Conservation (phyloP, 1,140 invertebrate genomes). For the Adelges cooleyi region DNA sequence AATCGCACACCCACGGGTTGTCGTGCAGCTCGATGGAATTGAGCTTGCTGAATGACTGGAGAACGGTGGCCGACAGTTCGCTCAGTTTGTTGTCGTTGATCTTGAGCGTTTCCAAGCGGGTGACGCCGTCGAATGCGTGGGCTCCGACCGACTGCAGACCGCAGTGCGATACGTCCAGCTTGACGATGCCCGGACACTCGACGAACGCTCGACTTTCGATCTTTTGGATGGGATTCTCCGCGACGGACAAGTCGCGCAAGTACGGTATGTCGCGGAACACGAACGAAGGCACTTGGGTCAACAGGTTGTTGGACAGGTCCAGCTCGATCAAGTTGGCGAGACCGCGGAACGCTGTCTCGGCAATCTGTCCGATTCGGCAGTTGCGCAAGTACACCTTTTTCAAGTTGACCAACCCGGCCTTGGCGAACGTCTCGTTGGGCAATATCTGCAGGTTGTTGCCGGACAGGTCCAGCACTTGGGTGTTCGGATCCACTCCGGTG, state of each 20-base stretch:
- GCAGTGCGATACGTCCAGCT: constrained; percentile 66
- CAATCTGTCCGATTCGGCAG: constrained; percentile 58
- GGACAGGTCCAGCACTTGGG: constrained; percentile 64
- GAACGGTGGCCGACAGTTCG: constrained; percentile 45
- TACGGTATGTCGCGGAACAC: constrained; percentile 49
- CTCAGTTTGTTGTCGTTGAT: constrained; percentile 61
- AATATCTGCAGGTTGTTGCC: constrained; percentile 57
- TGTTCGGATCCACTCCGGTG: constrained; percentile 52
- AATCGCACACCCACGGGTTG: constrained; percentile 85
- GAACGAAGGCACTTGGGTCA: constrained; percentile 32
- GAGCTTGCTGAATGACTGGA: constrained; percentile 50
- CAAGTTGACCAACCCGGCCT: constrained; percentile 57
- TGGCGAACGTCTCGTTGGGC: constrained; percentile 52
- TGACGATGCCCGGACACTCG: constrained; percentile 57
- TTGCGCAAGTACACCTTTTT: constrained; percentile 64
- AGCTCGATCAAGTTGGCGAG: constrained; percentile 73
- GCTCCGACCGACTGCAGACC: constrained; percentile 51
- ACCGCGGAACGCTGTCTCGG: constrained; percentile 59
- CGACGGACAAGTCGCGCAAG: constrained; percentile 56
- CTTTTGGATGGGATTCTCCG: constrained; percentile 58
- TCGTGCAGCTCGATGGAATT: constrained; percentile 62
- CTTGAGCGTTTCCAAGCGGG: constrained; percentile 51
- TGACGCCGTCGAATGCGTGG: constrained; percentile 56
- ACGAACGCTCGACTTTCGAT: constrained; percentile 61
- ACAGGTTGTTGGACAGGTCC: constrained; percentile 63